Percentiles rank a stretch among this genome's conserved stretches.
These are phyloP conservation scores for Clarias pachynema DNA, from an alignment of 2,797 vertebrate species.

Conservation along the genomic window DNA sequence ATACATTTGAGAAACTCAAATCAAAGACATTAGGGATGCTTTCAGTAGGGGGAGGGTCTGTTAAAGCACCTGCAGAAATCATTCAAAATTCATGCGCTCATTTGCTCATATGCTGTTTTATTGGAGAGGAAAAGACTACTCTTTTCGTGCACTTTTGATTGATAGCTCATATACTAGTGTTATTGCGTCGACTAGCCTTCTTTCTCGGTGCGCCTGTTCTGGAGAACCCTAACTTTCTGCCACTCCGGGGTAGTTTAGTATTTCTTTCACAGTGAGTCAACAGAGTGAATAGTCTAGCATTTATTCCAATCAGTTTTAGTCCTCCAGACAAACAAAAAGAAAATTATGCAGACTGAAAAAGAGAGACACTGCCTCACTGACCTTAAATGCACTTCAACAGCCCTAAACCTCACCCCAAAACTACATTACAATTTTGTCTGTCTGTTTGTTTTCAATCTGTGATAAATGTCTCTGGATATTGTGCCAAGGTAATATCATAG, in stretches of 20 bases:
- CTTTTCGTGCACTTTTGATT: neutral
- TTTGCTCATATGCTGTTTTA: neutral
- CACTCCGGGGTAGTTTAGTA: neutral
- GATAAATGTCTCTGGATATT: neutral
- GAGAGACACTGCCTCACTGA: neutral
- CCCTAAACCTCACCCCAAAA: neutral
- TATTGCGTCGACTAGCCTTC: neutral
- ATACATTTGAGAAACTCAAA: neutral
- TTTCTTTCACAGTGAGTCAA: neutral
- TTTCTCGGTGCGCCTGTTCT: neutral
- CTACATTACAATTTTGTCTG: neutral
- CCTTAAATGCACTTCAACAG: neutral
- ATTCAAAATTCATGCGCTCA: neutral
- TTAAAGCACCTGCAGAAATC: neutral
- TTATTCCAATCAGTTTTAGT: slow-evolving; percentile 6
- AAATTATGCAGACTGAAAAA: neutral
- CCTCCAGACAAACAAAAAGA: neutral
- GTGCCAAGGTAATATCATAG: neutral
- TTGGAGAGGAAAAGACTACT: neutral
- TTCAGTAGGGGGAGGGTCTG: neutral
- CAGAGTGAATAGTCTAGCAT: neutral
- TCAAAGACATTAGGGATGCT: too few species aligned
- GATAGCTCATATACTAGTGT: neutral
- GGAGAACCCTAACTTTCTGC: neutral
- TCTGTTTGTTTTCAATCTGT: neutral